Conservation (phyloP, 1,140 invertebrate species). For the Magallana ariakensis region DNA sequence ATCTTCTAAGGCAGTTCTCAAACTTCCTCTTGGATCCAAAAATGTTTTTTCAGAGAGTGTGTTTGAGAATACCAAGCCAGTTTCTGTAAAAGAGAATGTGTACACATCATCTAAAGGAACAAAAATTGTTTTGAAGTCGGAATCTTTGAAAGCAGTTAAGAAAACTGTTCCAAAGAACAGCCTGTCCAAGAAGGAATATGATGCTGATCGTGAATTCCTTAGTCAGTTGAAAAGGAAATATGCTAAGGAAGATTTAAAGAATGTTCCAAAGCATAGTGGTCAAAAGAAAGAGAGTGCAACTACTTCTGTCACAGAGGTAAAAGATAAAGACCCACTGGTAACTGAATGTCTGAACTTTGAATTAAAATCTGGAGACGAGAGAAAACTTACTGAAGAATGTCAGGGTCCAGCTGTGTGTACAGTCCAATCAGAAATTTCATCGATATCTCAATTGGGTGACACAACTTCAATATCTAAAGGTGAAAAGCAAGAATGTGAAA, state of each 20-base stretch:
- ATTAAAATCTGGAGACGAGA: no score
- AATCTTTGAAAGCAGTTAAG: background rate
- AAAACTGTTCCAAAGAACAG: background rate
- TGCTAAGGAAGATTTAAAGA: background rate
- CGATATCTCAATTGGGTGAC: no score
- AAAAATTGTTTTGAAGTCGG: background rate
- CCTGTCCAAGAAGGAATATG: slow-evolving; percentile 18
- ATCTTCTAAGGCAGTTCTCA: background rate
- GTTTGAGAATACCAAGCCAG: background rate
- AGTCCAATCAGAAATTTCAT: no score
- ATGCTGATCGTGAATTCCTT: slow-evolving; percentile 10
- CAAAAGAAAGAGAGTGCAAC: background rate
- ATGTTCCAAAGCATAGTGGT: background rate
- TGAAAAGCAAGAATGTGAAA: no score
- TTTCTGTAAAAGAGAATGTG: background rate
- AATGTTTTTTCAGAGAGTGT: slow-evolving; percentile 13
- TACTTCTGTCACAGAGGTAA: background rate
- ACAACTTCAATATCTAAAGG: no score
- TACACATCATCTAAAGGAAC: background rate
- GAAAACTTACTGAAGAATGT: no score
- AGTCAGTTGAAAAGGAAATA: slow-evolving; percentile 4
- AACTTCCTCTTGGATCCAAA: background rate
- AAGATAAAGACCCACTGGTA: no score
- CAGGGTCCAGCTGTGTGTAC: no score
- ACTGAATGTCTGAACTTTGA: no score